phyloP scores from a whole-genome alignment of 30 jellyfish, hydroid and myxozoan species.

The Hydractinia echinata region DNA sequence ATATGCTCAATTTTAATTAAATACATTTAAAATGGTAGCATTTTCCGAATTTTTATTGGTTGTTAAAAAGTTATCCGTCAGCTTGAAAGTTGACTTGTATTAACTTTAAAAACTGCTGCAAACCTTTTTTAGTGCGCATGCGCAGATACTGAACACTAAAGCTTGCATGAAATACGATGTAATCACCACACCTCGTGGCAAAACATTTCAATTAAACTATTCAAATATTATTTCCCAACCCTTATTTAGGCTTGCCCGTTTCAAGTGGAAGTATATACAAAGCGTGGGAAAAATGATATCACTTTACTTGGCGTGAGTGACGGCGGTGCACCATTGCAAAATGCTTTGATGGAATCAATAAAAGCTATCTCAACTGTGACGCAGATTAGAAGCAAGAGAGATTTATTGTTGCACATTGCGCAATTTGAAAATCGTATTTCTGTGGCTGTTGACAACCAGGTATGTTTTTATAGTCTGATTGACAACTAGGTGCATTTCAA shows the following conservation, averaged over 20 bases:
- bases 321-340: slow-evolving; percentile 54
- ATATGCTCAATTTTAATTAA: too few relatives aligned
- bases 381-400: slow-evolving; percentile 55
- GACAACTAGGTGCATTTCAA: too few relatives aligned
- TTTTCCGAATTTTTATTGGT: too few relatives aligned
- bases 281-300: slow-evolving; percentile 49
- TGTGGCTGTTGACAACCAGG: slow-evolving; percentile 91
- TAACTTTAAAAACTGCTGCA: too few relatives aligned
- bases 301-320: slow-evolving; percentile 46
- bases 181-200: too few relatives aligned
- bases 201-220: too few relatives aligned
- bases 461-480: background rate
- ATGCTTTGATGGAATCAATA: slow-evolving; percentile 45
- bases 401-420: slow-evolving; percentile 42
- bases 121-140: too few relatives aligned
- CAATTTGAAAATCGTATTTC: slow-evolving; percentile 41
- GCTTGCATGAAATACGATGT: too few relatives aligned
- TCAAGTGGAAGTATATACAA: slow-evolving; percentile 69
- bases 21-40: too few relatives aligned
- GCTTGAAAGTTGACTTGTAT: too few relatives aligned
- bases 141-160: too few relatives aligned
- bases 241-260: slow-evolving; percentile 82
- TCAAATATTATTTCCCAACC: background rate
- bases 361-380: slow-evolving; percentile 30
- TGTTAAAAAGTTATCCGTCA: too few relatives aligned